Percentiles rank a stretch among this genome's conserved stretches.
phyloP scores from a whole-genome alignment of 2,797 vertebrate species.

The Sebastes minor region DNA sequence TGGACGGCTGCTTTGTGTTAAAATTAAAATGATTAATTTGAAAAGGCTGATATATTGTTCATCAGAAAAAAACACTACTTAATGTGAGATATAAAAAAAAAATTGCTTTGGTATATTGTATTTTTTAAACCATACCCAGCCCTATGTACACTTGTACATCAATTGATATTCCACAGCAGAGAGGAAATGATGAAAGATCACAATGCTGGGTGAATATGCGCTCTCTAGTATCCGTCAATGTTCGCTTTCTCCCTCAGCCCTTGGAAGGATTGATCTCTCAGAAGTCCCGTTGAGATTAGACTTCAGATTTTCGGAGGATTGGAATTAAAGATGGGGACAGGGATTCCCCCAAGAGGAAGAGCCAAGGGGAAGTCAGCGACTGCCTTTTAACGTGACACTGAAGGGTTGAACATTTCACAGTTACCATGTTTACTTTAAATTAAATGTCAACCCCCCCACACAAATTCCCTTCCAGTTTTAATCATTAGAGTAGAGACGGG shows the following conservation, averaged over 20 bases:
- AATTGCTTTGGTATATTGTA: background rate
- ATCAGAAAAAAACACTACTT: too few relatives aligned
- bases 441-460: background rate
- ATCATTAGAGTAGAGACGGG: conserved; percentile 5
- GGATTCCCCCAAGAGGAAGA: background rate
- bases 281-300: background rate
- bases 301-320: background rate
- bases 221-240: background rate
- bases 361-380: background rate
- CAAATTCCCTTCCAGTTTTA: conserved; percentile 11
- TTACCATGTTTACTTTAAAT: conserved; percentile 6
- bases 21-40: background rate
- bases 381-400: background rate
- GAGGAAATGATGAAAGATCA: background rate
- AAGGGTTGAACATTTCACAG: background rate
- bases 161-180: background rate
- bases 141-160: background rate
- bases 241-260: background rate
- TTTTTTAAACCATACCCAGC: background rate
- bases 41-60: background rate
- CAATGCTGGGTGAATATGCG: background rate
- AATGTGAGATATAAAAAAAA: background rate
- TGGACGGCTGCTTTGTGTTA: background rate
- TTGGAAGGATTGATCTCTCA: background rate
- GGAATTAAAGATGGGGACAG: background rate